Evolutionary conservation across 2,888 invertebrate species (phyloP), one percentile per base, ranked within the genome.

Genomic region (Drosophila siamana): DNA sequence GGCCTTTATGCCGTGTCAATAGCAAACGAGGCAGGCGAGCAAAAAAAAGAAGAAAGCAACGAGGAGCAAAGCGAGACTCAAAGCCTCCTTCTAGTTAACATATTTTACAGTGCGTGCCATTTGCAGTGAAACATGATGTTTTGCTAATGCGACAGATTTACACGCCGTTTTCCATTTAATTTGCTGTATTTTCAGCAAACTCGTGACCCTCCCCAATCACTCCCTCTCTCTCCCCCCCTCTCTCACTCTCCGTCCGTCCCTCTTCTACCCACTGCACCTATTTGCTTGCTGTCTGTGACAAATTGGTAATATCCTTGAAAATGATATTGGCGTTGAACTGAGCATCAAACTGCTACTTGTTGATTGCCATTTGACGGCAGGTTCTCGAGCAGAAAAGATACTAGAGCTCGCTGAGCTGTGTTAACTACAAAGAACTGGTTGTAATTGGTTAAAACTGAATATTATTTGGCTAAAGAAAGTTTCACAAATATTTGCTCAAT

Each of bases 111-210:
- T 81, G 87, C 91, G 91, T 91, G 90, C 80, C 89, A 74, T 87
- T 88, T 85, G 75, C 65, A 81, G 73, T 73, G 77, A 80, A 86
- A 89, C 91, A 91, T 91, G 91, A 86, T 89, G 81, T 90, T 90
- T 90, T 80, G 87, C 89, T 91, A 91, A 91, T 91, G 90, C 90
- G 63, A 71, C 78, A 89, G 91, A 90, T 91, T 89, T 88, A 64
- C 70, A 65, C 66, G 71, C 48, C 64, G 69, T 66, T 66, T 69
- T 69, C 67, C 71, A 73, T 88, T 82, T 65, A 68, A 75, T 86
- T 75, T 83, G 62, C 44, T 54, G 79, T 66, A 55, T 59, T 57
- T 57, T 54, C 47, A 28, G 15, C 47, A 43, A 43, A 51, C 4
- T 11, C 1, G n/a, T 13, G n/a, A 13, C 16, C n/a, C 9, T n/a